Evolutionary conservation across 2,888 invertebrate species (phyloP).

Genomic region (Lapara coniferarum): DNA sequence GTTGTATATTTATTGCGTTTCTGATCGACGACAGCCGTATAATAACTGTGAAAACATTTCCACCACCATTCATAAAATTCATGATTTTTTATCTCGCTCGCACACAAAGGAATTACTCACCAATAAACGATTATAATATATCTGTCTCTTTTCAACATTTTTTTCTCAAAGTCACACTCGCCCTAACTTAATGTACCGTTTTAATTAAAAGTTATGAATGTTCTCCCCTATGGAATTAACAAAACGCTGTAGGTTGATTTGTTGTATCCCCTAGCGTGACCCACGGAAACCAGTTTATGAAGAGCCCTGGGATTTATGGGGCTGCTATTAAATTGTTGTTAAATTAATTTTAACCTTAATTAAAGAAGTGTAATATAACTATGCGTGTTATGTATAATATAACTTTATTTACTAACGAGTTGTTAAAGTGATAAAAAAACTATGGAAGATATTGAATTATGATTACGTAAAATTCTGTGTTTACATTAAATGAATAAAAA

Average conservation of each 20-base stretch:
- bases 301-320: constrained; percentile 26
- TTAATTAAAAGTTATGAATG: constrained; percentile 81
- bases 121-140: constrained; percentile 58
- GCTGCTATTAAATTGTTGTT: background rate
- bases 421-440: too few species aligned
- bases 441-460: too few species aligned
- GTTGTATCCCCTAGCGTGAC: constrained; percentile 68
- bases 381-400: too few species aligned
- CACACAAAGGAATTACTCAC: constrained; percentile 72
- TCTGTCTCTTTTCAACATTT: constrained; percentile 50
- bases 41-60: constrained; percentile 64
- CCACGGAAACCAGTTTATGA: constrained; percentile 38
- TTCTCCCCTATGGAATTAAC: constrained; percentile 59
- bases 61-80: constrained; percentile 57
- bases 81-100: constrained; percentile 54
- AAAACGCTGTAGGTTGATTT: constrained; percentile 68
- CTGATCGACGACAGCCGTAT: constrained; percentile 46
- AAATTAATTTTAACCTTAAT: background rate
- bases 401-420: too few species aligned
- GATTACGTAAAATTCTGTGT: too few species aligned
- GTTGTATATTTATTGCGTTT: constrained; percentile 16
- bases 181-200: constrained; percentile 69
- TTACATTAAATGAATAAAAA: too few species aligned
- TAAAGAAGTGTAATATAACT: too few species aligned
- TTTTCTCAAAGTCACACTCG: constrained; percentile 54